Base-by-base conservation (phyloP, 2,888 invertebrate genomes). In the Magallana nippona region DNA sequence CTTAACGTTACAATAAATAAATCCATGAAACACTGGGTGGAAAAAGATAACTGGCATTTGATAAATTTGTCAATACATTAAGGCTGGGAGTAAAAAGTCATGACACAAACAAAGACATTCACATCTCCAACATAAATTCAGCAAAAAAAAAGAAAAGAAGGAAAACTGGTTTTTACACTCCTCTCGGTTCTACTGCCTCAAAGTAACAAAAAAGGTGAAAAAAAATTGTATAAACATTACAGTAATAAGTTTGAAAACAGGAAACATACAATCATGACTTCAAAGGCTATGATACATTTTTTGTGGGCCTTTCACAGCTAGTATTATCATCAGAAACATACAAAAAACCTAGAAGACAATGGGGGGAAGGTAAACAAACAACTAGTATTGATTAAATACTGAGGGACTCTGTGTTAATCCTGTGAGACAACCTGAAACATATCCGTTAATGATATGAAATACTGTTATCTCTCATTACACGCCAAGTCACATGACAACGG, bases 401-500 rank as follows among this genome's bases (percentile, higher is more conserved):
- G 71, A 22, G 71, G 71, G 71, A 71, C 71, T 71, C 27, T 71
- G 27, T 71, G 71, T 71, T 32, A 71, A 27, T 71, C 71, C 71
- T 71, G 71, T 71, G 71, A 71, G 71, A 71, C 71, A 71, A 71
- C 71, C 71, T 71, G 17, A 71, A 71, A 71, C 71, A 71, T 22
- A 71, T 71, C 71, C 22, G 17, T 22, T 22, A 32, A 71, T 71
- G 71, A 71, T 71, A 71, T 71, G 71, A 71, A 71, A 71, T 71
- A 71, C 71, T 71, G 71, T 71, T 32, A 71, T 71, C 71, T 71
- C 71, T 71, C 44, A 71, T 71, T 71, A 63, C 27, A 15, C 27
- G 71, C 71, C 71, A 71, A 71, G 71, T 71, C 71, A 71, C 71
- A 32, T 71, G 71, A 71, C 71, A 71, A 71, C 71, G 71, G 71